These are phyloP conservation scores for Drosophila nikananu DNA, from an alignment of 1,140 invertebrate species.

Conservation along the genomic window DNA sequence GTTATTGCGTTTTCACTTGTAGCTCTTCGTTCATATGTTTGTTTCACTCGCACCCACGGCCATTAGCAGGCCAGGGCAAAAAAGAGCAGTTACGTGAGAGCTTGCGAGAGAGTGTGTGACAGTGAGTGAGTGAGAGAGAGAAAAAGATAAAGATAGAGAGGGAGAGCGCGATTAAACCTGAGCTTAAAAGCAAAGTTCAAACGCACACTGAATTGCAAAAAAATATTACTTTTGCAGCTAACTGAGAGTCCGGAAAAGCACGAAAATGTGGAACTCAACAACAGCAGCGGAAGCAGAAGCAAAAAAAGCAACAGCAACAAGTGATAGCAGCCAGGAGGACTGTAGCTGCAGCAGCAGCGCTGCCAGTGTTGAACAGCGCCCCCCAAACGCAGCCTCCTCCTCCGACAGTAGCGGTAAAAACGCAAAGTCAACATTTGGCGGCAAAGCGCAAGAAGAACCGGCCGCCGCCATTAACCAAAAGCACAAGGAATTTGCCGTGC, in stretches of 20 bases:
- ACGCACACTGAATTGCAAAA: constrained; percentile 37
- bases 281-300: constrained; percentile 47
- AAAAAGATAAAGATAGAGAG: constrained; percentile 3
- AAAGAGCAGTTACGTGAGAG: constrained; percentile 74
- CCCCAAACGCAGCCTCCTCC: constrained; percentile 30
- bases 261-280: constrained; percentile 84
- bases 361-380: constrained; percentile 69
- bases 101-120: constrained; percentile 26
- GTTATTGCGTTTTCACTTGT: constrained; percentile 76
- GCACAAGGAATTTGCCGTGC: constrained; percentile 78
- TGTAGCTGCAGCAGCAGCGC: constrained; percentile 49
- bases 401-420: constrained; percentile 66
- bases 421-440: constrained; percentile 70
- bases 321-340: constrained; percentile 73
- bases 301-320: constrained; percentile 74
- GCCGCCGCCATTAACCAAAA: constrained; percentile 60
- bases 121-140: constrained; percentile 29
- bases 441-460: constrained; percentile 57
- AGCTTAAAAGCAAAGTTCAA: constrained; percentile 62
- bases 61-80: neutral
- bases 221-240: constrained; percentile 53
- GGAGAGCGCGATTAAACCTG: constrained; percentile 38
- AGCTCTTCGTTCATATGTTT: constrained; percentile 57
- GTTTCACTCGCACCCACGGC: constrained; percentile 64
- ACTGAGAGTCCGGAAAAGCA: constrained; percentile 63